Base-by-base conservation (phyloP, 2,888 invertebrate genomes). In the Eristalinus aeneus region DNA sequence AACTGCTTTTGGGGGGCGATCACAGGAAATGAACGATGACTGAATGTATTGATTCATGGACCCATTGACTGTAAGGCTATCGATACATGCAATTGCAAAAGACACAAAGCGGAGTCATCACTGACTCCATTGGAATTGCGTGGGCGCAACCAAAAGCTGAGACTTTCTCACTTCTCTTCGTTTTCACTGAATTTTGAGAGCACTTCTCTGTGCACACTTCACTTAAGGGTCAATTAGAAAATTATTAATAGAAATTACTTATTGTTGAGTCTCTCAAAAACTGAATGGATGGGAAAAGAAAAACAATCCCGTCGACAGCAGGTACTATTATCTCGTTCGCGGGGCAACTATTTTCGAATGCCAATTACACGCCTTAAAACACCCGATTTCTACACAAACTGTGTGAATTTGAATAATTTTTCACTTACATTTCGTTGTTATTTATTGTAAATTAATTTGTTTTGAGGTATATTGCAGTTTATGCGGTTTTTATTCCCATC, bases 401-500 rank as follows among this genome's bases (percentile, higher is more conserved):
- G 60, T 53, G 1, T 8, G 8, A 22, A 46, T 32, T 73, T n/a
- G 2, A 60, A 12, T 58, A 73, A 81, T 85, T 85, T 85, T 56
- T 69, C 82, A 86, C 86, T 86, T 86, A 86, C 86, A 74, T 86
- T 78, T 58, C 39, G 5, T 22, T 27, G 2, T 27, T 27, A 3
- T 27, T 27, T 61, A 27, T 78, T 61, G 65, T 46, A 31, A n/a
- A 39, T 34, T 32, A n/a, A 63, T 56, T 12, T 63, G n/a, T 65
- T 31, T 58, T 31, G 9, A 31, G 60, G 46, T 56, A 90, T 80
- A 88, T 87, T 88, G 71, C 76, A 71, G 89, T 89, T 89, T 90
- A 20, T 46, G 81, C 61, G 80, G 77, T 89, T 89, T 89, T 89
- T 89, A 90, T 88, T 91, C 90, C 91, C 91, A 92, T 92, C 90